Conservation (phyloP, 2,888 invertebrate species). For the Aphelenchoides bicaudatus region DNA sequence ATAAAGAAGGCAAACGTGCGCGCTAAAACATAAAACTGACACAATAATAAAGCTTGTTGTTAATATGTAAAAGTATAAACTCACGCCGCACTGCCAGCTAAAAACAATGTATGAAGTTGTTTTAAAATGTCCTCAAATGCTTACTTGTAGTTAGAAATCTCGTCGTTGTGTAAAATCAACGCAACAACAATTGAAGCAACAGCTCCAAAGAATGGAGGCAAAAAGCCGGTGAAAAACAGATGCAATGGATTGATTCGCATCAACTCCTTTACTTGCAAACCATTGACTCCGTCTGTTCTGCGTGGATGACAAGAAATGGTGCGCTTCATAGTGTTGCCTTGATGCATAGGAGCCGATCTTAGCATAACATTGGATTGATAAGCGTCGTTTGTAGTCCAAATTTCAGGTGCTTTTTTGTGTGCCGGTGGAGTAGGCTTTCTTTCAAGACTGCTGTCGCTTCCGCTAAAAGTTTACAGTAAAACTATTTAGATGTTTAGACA, state of each 20-base stretch:
- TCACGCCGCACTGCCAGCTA: slow-evolving; percentile 60
- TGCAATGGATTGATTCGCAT: slow-evolving; percentile 32
- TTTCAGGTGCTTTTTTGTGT: too few species aligned
- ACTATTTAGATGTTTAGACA: too few species aligned
- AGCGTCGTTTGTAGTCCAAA: not conserved
- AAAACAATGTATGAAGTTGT: slow-evolving; percentile 41
- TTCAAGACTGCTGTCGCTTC: too few species aligned
- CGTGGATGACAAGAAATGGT: slow-evolving; percentile 19
- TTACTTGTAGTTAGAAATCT: slow-evolving; percentile 44
- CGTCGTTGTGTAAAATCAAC: slow-evolving; percentile 56
- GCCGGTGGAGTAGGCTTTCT: too few species aligned
- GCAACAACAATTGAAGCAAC: slow-evolving; percentile 55
- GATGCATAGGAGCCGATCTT: not conserved
- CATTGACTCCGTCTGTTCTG: slow-evolving; percentile 17
- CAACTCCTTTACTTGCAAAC: slow-evolving; percentile 24
- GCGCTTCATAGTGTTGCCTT: slow-evolving; percentile 15
- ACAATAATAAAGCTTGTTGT: not conserved
- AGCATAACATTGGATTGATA: not conserved
- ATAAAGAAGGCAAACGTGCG: slow-evolving; percentile 56
- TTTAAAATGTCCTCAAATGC: not conserved
- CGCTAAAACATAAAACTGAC: slow-evolving; percentile 37
- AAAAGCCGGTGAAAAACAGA: slow-evolving; percentile 51
- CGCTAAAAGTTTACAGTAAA: too few species aligned
- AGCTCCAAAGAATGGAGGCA: slow-evolving; percentile 57
- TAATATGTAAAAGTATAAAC: not conserved